Evolutionary conservation across 2,797 vertebrate species (phyloP).

Genomic region (Pipistrellus pipistrellus): DNA sequence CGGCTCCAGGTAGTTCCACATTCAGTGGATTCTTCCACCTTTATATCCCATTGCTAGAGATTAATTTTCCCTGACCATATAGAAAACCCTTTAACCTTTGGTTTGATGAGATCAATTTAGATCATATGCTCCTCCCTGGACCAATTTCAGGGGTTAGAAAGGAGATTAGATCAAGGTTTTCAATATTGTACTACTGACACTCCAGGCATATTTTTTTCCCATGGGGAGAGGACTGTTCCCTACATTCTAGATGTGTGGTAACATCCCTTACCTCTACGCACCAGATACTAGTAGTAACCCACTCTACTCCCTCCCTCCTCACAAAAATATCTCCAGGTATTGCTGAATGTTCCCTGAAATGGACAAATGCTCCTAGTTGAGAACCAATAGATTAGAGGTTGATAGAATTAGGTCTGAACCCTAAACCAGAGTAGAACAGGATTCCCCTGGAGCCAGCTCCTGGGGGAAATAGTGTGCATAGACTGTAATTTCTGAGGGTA

Average conservation of each 20-base stretch:
- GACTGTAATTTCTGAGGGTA: not conserved
- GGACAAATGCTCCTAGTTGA: not conserved
- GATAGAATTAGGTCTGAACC: not conserved
- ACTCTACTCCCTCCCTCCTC: rapidly evolving
- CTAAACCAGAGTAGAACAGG: not conserved
- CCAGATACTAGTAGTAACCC: not conserved
- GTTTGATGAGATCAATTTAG: not conserved
- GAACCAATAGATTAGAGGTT: not conserved
- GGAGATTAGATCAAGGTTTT: not conserved
- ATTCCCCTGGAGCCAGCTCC: not conserved
- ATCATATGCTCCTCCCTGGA: not conserved
- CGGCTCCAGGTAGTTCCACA: not conserved
- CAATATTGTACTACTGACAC: not conserved
- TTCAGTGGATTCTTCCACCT: not conserved
- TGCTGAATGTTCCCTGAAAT: not conserved
- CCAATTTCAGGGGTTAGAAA: not conserved
- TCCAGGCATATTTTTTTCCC: not conserved
- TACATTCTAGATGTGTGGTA: not conserved
- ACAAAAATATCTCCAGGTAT: not conserved
- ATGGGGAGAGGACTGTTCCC: rapidly evolving
- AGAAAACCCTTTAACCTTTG: not conserved
- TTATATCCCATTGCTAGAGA: not conserved
- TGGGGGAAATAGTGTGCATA: not conserved
- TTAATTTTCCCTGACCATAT: not conserved
- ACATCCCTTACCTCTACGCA: not conserved